Conservation (phyloP, 30 jellyfish, hydroid and myxozoan genomes). For the Hydra vulgaris region DNA sequence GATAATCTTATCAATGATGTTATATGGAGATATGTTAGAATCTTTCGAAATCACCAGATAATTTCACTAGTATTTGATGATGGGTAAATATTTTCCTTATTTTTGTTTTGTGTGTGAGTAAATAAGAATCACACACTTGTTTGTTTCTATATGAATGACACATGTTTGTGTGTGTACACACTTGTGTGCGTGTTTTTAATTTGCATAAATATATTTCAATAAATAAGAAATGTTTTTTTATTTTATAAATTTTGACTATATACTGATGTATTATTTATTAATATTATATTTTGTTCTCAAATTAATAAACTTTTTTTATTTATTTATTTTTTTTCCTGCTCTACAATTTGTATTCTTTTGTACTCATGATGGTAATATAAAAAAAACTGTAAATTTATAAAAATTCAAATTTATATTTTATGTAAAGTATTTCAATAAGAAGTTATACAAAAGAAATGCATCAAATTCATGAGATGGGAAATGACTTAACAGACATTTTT, state of each 20-base stretch:
- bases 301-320: too few relatives aligned
- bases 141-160: too few relatives aligned
- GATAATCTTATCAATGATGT: constrained; percentile 18
- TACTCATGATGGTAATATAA: not conserved
- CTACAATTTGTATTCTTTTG: not conserved
- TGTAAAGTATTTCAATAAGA: constrained; percentile 13
- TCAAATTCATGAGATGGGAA: not conserved
- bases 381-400: not conserved
- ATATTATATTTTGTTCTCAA: too few relatives aligned
- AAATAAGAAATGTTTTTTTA: too few relatives aligned
- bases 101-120: too few relatives aligned
- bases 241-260: too few relatives aligned
- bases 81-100: constrained; percentile 8
- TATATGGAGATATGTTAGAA: constrained; percentile 20
- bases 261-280: too few relatives aligned
- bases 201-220: too few relatives aligned
- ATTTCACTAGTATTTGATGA: constrained; percentile 19
- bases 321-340: too few relatives aligned
- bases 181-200: too few relatives aligned
- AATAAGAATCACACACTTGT: not conserved
- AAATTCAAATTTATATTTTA: not conserved
- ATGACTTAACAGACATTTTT: not conserved
- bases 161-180: too few relatives aligned
- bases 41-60: constrained; percentile 2
- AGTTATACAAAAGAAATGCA: constrained; percentile 10